phyloP scores from a whole-genome alignment of 2,113 vertebrate genomes.

The Python bivittatus region DNA sequence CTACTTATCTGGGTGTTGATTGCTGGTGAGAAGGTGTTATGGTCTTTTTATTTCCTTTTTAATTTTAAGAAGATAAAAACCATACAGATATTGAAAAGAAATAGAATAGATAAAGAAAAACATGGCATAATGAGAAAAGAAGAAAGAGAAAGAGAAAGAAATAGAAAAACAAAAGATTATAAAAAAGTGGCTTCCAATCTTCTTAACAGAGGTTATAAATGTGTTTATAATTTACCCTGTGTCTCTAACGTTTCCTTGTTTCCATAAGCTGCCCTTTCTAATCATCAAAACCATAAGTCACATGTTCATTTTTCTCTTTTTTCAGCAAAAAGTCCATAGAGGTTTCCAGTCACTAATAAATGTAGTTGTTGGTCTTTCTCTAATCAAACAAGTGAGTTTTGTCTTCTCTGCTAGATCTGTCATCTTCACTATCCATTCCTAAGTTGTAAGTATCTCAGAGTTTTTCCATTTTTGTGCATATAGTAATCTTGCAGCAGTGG shows the following conservation, averaged over 20 bases:
- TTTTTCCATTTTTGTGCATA: not conserved
- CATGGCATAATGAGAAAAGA: not conserved
- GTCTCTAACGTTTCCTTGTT: not conserved
- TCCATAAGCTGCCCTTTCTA: not conserved
- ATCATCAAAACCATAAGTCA: no score
- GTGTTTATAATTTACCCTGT: not conserved
- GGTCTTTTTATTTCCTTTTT: no score
- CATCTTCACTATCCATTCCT: not conserved
- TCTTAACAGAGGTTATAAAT: not conserved
- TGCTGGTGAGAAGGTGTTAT: no score
- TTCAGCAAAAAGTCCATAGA: no score
- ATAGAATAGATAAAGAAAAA: not conserved
- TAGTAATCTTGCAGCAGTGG: not conserved
- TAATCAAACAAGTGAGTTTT: not conserved
- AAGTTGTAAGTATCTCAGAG: not conserved
- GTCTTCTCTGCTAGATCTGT: not conserved
- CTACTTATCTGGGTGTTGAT: no score
- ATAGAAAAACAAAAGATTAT: not conserved
- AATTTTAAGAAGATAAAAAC: not conserved
- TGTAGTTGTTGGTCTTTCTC: not conserved
- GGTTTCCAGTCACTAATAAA: not conserved
- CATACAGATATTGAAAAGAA: not conserved
- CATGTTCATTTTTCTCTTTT: no score
- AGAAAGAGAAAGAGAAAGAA: not conserved
- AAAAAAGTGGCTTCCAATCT: not conserved